A percentile compares a stretch with the other conserved stretches of the same genome.
phyloP scores from a whole-genome alignment of 2,888 invertebrate species.

The Deilephila elpenor region DNA sequence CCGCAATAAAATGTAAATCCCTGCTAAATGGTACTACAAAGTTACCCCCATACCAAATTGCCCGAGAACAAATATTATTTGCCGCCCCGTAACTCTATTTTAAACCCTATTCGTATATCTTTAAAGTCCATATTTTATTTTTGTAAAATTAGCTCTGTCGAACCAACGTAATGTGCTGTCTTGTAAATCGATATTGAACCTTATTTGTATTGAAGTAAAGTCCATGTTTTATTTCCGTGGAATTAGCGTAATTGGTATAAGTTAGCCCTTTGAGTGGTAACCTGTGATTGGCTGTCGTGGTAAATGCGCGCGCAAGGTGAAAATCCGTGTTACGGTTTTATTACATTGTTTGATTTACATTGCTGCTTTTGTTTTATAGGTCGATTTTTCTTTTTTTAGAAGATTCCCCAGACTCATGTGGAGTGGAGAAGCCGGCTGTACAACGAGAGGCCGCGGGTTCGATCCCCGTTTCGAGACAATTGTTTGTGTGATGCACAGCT shows the following conservation, averaged over 20 bases:
- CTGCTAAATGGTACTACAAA: not conserved
- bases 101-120: not conserved
- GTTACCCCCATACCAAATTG: conserved; percentile 10
- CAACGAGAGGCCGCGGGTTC: too few relatives aligned
- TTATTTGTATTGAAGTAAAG: not conserved
- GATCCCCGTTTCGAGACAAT: too few relatives aligned
- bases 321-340: not conserved
- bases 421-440: too few relatives aligned
- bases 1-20: not conserved
- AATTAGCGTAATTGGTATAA: not conserved
- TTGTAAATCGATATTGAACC: not conserved
- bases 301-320: conserved; percentile 22
- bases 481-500: too few relatives aligned
- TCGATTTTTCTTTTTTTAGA: too few relatives aligned
- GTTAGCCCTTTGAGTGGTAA: conserved; percentile 4
- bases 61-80: not conserved
- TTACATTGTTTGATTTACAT: not conserved
- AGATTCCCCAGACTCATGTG: too few relatives aligned
- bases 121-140: not conserved
- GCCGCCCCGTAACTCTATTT: not conserved
- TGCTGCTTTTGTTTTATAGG: not conserved
- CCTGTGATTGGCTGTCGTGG: conserved; percentile 19
- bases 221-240: not conserved
- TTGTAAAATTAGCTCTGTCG: too few relatives aligned
- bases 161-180: not conserved